Conservation (phyloP, 2,797 vertebrate species). For the Sandelia bainsii region DNA sequence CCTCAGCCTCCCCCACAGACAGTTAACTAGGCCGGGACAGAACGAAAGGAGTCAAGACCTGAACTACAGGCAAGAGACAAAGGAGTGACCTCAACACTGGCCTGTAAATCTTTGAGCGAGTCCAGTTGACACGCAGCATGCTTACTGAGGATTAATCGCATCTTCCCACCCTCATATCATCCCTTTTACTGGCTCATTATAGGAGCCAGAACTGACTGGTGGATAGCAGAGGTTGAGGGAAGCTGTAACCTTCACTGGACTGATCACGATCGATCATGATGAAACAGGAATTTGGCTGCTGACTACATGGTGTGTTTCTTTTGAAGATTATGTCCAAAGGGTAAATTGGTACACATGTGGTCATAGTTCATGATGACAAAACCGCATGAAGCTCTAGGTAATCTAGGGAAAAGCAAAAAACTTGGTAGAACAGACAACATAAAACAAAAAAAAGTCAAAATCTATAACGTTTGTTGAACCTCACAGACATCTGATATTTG, state of each 20-base stretch:
- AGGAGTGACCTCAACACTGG: constrained; percentile 50
- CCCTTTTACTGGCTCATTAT: constrained; percentile 54
- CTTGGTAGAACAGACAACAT: not conserved
- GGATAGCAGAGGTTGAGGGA: constrained; percentile 36
- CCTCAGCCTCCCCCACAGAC: constrained; percentile 56
- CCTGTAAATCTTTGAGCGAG: constrained; percentile 53
- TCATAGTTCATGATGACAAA: constrained; percentile 8
- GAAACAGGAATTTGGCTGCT: constrained; percentile 47
- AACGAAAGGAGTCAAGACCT: constrained; percentile 48
- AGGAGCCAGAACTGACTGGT: constrained; percentile 41
- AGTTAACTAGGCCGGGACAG: constrained; percentile 46
- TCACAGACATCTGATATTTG: not conserved
- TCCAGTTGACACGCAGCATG: constrained; percentile 65
- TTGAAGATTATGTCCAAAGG: constrained; percentile 57
- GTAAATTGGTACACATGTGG: constrained; percentile 36
- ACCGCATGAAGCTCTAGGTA: constrained; percentile 4
- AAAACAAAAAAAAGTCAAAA: not conserved
- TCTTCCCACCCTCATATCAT: constrained; percentile 60
- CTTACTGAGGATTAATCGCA: constrained; percentile 63
- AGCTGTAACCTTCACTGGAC: constrained; percentile 42
- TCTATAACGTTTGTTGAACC: not conserved
- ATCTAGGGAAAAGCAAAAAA: not conserved
- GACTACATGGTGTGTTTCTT: constrained; percentile 1
- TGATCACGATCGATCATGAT: constrained; percentile 37
- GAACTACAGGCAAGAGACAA: constrained; percentile 36